These are phyloP conservation scores for Synanceia verrucosa DNA, from an alignment of 2,797 vertebrate genomes.

Conservation along the genomic window DNA sequence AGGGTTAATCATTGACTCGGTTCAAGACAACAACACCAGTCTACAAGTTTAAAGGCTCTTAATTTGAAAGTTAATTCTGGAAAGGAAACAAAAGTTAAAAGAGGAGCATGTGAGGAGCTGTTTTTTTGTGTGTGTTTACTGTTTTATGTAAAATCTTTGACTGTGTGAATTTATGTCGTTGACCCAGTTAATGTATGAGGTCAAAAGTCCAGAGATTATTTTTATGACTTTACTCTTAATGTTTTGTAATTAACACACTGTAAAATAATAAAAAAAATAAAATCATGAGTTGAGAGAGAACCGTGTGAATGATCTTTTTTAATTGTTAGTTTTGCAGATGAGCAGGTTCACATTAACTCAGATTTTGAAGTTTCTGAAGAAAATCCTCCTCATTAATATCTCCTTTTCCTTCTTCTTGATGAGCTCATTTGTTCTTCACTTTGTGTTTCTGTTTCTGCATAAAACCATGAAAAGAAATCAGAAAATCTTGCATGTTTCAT, in stretches of 20 bases:
- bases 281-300: too few species aligned
- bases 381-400: neutral
- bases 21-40: neutral
- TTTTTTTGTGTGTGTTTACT: neutral
- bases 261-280: too few species aligned
- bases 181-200: neutral
- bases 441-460: neutral
- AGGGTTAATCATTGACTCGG: neutral
- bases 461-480: neutral
- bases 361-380: neutral
- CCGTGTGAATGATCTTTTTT: neutral
- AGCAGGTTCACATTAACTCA: neutral
- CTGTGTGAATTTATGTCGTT: neutral
- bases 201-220: neutral
- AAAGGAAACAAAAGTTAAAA: neutral
- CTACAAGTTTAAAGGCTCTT: neutral
- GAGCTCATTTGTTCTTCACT: neutral
- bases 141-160: constrained; percentile 1
- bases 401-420: neutral
- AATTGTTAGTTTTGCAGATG: neutral
- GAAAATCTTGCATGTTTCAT: neutral
- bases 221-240: neutral
- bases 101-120: fast-evolving
- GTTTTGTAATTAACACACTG: neutral
- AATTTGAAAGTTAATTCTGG: neutral